Evolutionary conservation across 1,140 invertebrate species (phyloP), one percentile per base, ranked within the genome.

Genomic region (Steinernema khuongi): DNA sequence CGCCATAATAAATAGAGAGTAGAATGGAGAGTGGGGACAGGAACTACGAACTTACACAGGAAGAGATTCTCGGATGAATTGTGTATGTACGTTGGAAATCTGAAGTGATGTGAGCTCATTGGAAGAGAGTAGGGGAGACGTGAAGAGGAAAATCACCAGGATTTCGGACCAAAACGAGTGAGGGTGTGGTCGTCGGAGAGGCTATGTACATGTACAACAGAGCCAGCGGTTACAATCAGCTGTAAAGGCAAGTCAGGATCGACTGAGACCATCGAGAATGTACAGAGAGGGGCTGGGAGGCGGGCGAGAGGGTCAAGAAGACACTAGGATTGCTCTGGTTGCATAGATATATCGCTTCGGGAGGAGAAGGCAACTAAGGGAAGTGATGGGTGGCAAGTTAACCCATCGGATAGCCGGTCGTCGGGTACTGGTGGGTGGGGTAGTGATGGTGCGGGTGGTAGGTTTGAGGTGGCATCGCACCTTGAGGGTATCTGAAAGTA

Each of bases 21-120:
- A n/a, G n/a, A n/a, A n/a, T n/a, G n/a, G n/a, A n/a, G n/a, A n/a
- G n/a, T n/a, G n/a, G n/a, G n/a, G n/a, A n/a, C n/a, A n/a, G n/a
- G n/a, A n/a, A 11, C n/a, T 41, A 11, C 36, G 36, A n/a, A n/a
- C 7, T 41, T 41, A 7, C n/a, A n/a, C n/a, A 60, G 50, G 26
- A 22, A 60, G 50, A 60, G 22, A 60, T 22, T 60, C 26, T 60
- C 36, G 36, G 36, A 41, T 41, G n/a, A n/a, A n/a, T n/a, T n/a
- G n/a, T 41, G n/a, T 41, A 41, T n/a, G 36, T 11, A 11, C 7
- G 7, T 41, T n/a, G 36, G 36, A 41, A 41, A 41, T 41, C 36
- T 60, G 50, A 60, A 60, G 50, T 60, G 50, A 60, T 60, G 50
- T 60, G 50, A 60, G 50, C 50, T 60, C 50, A 60, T 60, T 60